Conservation (phyloP, 2,888 invertebrate genomes). For the Teinopalpus imperialis region DNA sequence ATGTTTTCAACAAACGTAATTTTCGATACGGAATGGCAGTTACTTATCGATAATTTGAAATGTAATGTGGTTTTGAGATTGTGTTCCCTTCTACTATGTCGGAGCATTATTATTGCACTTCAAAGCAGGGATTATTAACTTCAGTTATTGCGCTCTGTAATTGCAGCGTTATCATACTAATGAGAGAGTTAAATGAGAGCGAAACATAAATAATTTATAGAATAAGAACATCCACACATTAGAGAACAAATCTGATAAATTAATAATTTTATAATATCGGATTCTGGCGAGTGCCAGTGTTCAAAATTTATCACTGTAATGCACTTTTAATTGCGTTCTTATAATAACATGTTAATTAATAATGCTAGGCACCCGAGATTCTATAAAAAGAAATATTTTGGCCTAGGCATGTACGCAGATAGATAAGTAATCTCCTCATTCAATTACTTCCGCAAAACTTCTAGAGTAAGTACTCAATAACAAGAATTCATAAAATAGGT, state of each 20-base stretch:
- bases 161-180: conserved; percentile 19
- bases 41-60: conserved; percentile 16
- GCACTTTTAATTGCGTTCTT: too few relatives aligned
- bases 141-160: conserved; percentile 18
- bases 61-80: conserved; percentile 13
- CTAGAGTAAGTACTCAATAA: too few relatives aligned
- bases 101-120: conserved; percentile 11
- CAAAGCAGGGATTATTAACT: conserved; percentile 13
- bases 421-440: too few relatives aligned
- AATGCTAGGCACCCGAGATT: too few relatives aligned
- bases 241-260: background rate
- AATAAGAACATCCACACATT: conserved; percentile 4
- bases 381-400: too few relatives aligned
- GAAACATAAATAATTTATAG: conserved; percentile 11
- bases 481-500: background rate
- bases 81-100: conserved; percentile 3
- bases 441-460: too few relatives aligned
- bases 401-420: too few relatives aligned
- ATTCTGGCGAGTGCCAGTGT: too few relatives aligned
- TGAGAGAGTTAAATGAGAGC: conserved; percentile 6
- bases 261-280: too few relatives aligned
- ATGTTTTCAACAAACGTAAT: too few relatives aligned
- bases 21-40: background rate
- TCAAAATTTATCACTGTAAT: too few relatives aligned
- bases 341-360: too few relatives aligned